phyloP scores from a whole-genome alignment of 2,888 invertebrate species.

The Lasioglossum vierecki region DNA sequence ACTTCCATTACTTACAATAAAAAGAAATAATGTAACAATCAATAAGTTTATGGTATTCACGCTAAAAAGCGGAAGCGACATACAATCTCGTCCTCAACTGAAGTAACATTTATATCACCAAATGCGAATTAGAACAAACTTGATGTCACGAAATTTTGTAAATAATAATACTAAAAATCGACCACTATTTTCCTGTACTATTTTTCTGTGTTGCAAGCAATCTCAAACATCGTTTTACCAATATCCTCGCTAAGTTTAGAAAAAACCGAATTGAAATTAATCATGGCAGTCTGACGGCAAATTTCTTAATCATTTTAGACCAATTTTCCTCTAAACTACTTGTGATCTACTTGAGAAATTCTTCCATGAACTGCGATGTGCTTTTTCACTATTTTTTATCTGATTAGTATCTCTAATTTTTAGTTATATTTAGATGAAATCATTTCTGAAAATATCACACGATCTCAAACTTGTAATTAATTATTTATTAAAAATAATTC shows the following conservation, averaged over 20 bases:
- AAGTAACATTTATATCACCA: background rate
- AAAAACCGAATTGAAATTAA: conserved; percentile 1
- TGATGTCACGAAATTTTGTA: background rate
- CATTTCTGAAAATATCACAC: background rate
- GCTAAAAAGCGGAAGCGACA: background rate
- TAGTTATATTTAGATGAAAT: background rate
- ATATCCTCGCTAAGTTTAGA: background rate
- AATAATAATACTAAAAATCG: background rate
- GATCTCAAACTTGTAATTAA: background rate
- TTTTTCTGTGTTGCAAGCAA: background rate
- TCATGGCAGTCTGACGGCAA: background rate
- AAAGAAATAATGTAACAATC: background rate
- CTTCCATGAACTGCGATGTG: background rate
- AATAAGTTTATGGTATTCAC: background rate
- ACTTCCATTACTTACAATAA: background rate
- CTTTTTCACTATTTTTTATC: background rate
- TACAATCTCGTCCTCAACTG: background rate
- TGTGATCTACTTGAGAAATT: background rate
- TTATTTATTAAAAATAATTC: background rate
- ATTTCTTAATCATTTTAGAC: background rate
- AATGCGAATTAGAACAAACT: background rate
- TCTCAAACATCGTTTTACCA: background rate
- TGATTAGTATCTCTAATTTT: background rate
- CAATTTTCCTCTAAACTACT: background rate
- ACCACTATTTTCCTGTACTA: background rate